Evolutionary conservation across 1,140 invertebrate species (phyloP).

Genomic region (Halictus rubicundus): DNA sequence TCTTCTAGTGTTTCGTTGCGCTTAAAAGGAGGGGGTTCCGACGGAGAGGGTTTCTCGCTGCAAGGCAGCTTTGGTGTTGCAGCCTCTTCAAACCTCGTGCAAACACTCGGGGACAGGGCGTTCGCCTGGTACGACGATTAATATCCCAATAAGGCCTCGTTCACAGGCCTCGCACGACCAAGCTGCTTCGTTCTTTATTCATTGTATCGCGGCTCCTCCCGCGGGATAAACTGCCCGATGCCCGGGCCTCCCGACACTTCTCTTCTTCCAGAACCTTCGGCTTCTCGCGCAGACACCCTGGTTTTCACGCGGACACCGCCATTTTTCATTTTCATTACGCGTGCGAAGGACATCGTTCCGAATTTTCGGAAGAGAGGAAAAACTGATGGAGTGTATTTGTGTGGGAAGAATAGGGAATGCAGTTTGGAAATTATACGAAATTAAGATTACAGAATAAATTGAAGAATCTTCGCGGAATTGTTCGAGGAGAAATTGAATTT

Average conservation of each 20-base stretch:
- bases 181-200: constrained; percentile 75
- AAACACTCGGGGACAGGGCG: constrained; percentile 71
- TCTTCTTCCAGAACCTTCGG: background rate
- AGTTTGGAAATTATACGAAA: too few species aligned
- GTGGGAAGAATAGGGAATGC: too few species aligned
- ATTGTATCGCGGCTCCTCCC: constrained; percentile 63
- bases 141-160: constrained; percentile 75
- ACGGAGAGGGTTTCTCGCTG: constrained; percentile 46
- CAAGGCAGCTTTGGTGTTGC: constrained; percentile 71
- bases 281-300: too few species aligned
- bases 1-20: constrained; percentile 71
- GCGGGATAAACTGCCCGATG: constrained; percentile 67
- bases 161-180: constrained; percentile 63
- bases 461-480: too few species aligned
- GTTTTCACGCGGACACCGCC: too few species aligned
- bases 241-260: constrained; percentile 14
- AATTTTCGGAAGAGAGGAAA: too few species aligned
- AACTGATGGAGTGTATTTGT: too few species aligned
- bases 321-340: too few species aligned
- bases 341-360: too few species aligned
- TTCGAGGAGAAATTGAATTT: too few species aligned
- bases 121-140: constrained; percentile 72
- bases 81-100: constrained; percentile 74
- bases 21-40: constrained; percentile 65
- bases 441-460: too few species aligned